phyloP scores from a whole-genome alignment of 2,797 vertebrate species.

The Pantherophis alleghaniensis region DNA sequence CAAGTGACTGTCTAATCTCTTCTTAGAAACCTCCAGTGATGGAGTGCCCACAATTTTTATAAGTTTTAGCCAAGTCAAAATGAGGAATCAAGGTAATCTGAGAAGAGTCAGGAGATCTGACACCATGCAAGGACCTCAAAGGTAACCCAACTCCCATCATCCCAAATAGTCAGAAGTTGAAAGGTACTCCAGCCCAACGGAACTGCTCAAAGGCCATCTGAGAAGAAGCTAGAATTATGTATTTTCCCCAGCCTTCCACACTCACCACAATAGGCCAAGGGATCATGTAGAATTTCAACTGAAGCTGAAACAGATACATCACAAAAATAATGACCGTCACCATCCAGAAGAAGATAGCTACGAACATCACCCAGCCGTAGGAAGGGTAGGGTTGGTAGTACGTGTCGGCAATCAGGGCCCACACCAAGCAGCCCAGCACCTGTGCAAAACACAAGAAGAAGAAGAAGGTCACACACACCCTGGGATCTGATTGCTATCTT shows the following conservation, averaged over 20 bases:
- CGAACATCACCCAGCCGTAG: constrained; percentile 92
- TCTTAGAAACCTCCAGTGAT: too few relatives aligned
- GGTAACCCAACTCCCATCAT: background rate
- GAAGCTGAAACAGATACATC: constrained; percentile 75
- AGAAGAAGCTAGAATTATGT: background rate
- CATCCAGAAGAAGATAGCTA: constrained; percentile 87
- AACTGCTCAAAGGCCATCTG: background rate
- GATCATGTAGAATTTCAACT: constrained; percentile 68
- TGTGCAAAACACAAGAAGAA: constrained; percentile 40
- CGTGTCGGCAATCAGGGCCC: constrained; percentile 81
- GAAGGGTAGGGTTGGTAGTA: constrained; percentile 46
- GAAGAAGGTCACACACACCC: background rate
- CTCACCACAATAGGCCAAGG: constrained; percentile 87
- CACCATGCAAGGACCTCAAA: background rate
- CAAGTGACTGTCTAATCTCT: too few relatives aligned
- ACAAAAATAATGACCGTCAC: constrained; percentile 81
- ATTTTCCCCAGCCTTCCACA: constrained; percentile 5
- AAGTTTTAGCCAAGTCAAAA: background rate
- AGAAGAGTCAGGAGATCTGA: background rate
- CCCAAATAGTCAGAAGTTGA: background rate
- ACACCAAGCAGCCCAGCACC: constrained; percentile 86
- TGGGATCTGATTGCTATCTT: background rate
- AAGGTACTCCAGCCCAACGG: background rate
- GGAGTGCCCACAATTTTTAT: too few relatives aligned
- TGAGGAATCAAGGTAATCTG: background rate